Evolutionary conservation across 2,888 invertebrate species (phyloP).

Genomic region (Bombyx huttoni): DNA sequence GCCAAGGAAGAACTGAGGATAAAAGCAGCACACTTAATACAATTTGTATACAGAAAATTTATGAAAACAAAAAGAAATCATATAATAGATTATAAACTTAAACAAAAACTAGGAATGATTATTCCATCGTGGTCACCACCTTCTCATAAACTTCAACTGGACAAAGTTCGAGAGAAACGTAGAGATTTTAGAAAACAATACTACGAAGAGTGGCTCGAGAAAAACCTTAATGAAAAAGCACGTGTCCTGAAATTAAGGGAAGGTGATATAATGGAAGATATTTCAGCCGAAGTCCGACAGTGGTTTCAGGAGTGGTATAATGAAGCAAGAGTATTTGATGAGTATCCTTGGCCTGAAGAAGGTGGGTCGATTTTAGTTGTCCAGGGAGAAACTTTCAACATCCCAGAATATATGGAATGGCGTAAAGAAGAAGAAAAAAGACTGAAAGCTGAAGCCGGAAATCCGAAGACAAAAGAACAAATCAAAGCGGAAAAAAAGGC

Average conservation of each 20-base stretch:
- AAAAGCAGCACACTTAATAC: constrained; percentile 37
- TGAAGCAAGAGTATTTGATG: constrained; percentile 74
- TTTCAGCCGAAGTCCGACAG: constrained; percentile 80
- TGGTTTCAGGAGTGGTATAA: constrained; percentile 81
- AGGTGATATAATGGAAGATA: constrained; percentile 79
- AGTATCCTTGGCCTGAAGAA: constrained; percentile 79
- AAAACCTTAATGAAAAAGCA: constrained; percentile 59
- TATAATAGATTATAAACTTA: constrained; percentile 43
- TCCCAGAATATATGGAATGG: constrained; percentile 71
- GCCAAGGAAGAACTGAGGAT: constrained; percentile 24
- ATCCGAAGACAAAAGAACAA: constrained; percentile 50
- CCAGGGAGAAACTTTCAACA: constrained; percentile 71
- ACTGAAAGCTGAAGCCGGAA: constrained; percentile 39
- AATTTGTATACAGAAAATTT: constrained; percentile 50
- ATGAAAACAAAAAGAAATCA: constrained; percentile 45
- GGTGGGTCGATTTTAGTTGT: constrained; percentile 78
- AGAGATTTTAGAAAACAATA: constrained; percentile 53
- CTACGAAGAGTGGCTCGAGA: constrained; percentile 51
- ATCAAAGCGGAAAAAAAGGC: constrained; percentile 53
- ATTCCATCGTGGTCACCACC: constrained; percentile 58
- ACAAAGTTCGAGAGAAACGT: constrained; percentile 55
- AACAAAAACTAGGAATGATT: constrained; percentile 71
- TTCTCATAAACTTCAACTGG: constrained; percentile 53
- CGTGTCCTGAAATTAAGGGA: constrained; percentile 61
- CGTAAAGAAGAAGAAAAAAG: constrained; percentile 36